Evolutionary conservation across 2,797 vertebrate genomes (phyloP), one percentile per base, ranked within the genome.

Genomic region (Ammospiza maritima): DNA sequence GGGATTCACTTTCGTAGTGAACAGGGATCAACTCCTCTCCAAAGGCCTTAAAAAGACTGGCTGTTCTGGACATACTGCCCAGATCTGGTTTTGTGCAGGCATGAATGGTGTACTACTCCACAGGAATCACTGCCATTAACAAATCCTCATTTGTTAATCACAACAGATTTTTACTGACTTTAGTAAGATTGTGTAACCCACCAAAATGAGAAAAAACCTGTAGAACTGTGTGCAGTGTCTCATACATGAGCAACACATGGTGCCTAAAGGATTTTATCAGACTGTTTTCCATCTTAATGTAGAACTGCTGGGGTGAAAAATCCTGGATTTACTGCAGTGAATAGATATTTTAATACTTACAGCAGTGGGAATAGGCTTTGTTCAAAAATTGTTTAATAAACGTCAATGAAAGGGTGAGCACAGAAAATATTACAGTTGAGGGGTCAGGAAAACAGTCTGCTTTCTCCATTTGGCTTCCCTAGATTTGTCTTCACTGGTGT

Each of bases 121-220:
- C 70, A 96, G 96, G 93, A 95, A 97, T 93, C 85, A 94, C 93
- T 96, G 88, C 14, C 57, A 95, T 94, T 97, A 96, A 94, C 70
- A 96, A 97, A 97, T 97, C 11, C 25, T 13, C 25, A 27, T 38
- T 60, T 60, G 34, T 60, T 38, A 38, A 60, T 38, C 57, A 96
- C 72, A 93, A 88, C 56, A 96, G 94, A 94, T 95, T 95, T 96
- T 96, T 96, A 96, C 88, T 86, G 97, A 91, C 92, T 97, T 96
- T 65, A 95, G 91, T 87, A 94, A 96, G 26, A 27, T 96, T 97
- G 91, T 91, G 92, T 89, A 97, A 97, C 85, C 73, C 81, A 83
- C 13, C 62, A 82, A 85, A 75, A 56, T 2, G 12, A 83, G 87
- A 89, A 93, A 88, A 92, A 22, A 20, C 14, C 54, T 92, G 57